Evolutionary conservation across 2,888 invertebrate species (phyloP), one percentile per base, ranked within the genome.

Genomic region (Rhimphoctona megacephalus): DNA sequence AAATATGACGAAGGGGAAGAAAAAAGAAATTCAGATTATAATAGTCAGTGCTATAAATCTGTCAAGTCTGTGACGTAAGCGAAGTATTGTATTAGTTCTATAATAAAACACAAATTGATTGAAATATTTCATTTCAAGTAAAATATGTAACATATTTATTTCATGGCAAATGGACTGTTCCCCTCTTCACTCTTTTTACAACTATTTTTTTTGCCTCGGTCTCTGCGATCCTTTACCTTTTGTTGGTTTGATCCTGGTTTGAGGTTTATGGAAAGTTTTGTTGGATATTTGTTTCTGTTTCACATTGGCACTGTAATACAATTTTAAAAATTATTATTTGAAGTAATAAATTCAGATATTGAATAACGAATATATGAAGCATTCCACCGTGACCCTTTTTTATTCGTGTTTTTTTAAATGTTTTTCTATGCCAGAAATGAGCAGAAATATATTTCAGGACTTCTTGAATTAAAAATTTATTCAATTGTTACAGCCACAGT

Each of bases 81-180:
- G 89, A 91, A 92, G 90, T 92, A 93, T 93, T 93, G 93, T 93
- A 93, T 92, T 91, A 91, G 90, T 93, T 92, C 91, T 92, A 92
- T 93, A 93, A 93, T 93, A 93, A 93, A 93, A 92, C 86, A 90
- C 88, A 90, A 78, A 78, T 78, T 36, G 36, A 69, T 78, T 54
- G 67, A 78, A 78, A 78, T 78, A 67, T 78, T 78, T 54, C 39
- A 78, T 78, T 78, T 78, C 78, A 77, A 77, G 49, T 46, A 33
- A 79, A 77, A 79, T 57, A 66, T 77, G 73, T 54, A 81, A 85
- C 49, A 87, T 54, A 30, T 72, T 82, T 88, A 85, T 85, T 88
- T 81, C 67, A 39, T 61, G 64, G 54, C 46, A 78, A 85, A 33
- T 33, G 43, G 52, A 46, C 78, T 79, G 30, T 57, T 49, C 67